Base-by-base conservation (phyloP, 37 sponge, comb jelly and placozoan genomes). In the Axinella damicornis region DNA sequence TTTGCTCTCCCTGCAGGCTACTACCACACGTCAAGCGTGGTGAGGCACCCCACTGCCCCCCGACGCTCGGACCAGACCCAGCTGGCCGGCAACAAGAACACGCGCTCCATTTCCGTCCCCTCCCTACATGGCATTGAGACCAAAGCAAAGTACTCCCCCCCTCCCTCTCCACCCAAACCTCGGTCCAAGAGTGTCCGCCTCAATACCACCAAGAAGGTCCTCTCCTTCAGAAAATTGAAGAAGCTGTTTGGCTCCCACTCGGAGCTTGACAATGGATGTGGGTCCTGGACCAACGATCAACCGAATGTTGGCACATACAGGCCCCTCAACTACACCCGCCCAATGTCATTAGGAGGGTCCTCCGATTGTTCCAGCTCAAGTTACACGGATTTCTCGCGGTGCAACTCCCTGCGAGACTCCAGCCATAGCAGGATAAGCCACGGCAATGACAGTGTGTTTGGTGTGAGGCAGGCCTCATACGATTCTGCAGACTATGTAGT, bases 311-410 rank as follows among this genome's bases (percentile, higher is more conserved):
- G 87, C 18, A 73, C 79, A 1, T 88, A 88, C 37, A 55, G 72
- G 57, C 77, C 77, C 1, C 59, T 89, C 17, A 69, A 69, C 21
- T 52, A 22, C 34, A 19, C n/a, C 46, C 78, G 89, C 0, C 83
- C 89, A 24, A 56, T 66, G 46, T 89, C 89, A 19, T 83, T 89
- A 12, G 89, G 89, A 2, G 88, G 82, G 24, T 87, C 88, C 25
- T 89, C 89, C 0, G 89, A 89, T 34, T 89, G 89, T 67, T 89
- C 89, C 63, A 89, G 55, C 71, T 76, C 81, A 21, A 68, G 72
- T 21, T 17, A 53, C 17, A 57, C 79, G 1, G 89, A 88, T 31
- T 78, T 89, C 53, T 73, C 69, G 53, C 83, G 89, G 2, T 69
- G 63, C 27, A 77, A 89, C 58, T 89, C 89, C 1, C 65, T 89